A percentile compares a stretch with the other conserved stretches of the same genome.
These are phyloP conservation scores for Deilephila porcellus DNA, from an alignment of 2,888 invertebrate genomes.

Conservation along the genomic window DNA sequence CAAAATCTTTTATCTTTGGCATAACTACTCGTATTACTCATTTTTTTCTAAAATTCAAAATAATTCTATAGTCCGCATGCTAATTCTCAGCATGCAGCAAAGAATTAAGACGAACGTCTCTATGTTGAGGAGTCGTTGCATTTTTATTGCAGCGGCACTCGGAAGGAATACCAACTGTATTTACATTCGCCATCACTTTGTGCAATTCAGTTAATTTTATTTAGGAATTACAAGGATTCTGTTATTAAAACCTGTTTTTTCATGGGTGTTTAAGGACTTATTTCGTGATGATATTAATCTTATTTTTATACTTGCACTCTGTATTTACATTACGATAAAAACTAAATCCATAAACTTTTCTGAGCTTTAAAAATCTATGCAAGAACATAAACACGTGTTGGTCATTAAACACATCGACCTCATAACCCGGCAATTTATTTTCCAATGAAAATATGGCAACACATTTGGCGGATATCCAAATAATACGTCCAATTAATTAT, in stretches of 20 bases:
- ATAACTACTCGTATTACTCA: too few relatives aligned
- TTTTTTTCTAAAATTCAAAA: not conserved
- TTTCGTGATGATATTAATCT: too few relatives aligned
- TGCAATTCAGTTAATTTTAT: constrained; percentile 3
- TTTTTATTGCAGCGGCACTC: constrained; percentile 22
- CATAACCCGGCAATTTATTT: not conserved
- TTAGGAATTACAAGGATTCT: not conserved
- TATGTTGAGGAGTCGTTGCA: constrained; percentile 3
- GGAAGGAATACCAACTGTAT: not conserved
- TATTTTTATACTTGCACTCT: too few relatives aligned
- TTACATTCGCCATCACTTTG: constrained; percentile 21
- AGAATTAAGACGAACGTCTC: not conserved
- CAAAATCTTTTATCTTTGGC: too few relatives aligned
- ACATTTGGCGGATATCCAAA: not conserved
- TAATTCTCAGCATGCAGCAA: not conserved
- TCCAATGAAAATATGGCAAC: not conserved
- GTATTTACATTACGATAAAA: too few relatives aligned
- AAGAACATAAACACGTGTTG: not conserved
- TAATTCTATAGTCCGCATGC: not conserved
- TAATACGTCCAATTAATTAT: constrained; percentile 1
- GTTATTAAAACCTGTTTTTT: not conserved
- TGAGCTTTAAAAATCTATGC: not conserved
- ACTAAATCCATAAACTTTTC: too few relatives aligned
- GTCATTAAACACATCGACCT: not conserved
- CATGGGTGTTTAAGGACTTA: too few relatives aligned